These are phyloP conservation scores for Aldabrachelys gigantea DNA, from an alignment of 2,113 vertebrate species.

Conservation along the genomic window DNA sequence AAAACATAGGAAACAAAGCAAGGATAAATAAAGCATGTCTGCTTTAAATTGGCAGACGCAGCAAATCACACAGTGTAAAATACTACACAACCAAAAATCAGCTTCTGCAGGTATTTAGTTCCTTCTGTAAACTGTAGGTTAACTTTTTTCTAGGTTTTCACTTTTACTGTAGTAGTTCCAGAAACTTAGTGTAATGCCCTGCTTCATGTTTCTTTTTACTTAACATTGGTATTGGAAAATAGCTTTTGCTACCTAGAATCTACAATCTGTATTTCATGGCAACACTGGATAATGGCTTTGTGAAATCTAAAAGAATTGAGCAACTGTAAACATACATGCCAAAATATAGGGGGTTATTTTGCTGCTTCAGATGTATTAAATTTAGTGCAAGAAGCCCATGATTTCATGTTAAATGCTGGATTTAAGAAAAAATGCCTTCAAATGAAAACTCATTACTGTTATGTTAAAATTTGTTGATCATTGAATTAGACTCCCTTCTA, in stretches of 20 bases:
- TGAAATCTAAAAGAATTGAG: slow-evolving; percentile 74
- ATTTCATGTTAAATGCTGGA: slow-evolving; percentile 71
- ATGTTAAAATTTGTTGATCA: slow-evolving; percentile 76
- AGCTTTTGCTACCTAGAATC: slow-evolving; percentile 81
- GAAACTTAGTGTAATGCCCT: slow-evolving; percentile 80
- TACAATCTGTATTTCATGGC: slow-evolving; percentile 77
- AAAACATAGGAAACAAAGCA: slow-evolving; percentile 64
- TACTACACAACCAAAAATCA: slow-evolving; percentile 82
- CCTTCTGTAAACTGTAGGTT: slow-evolving; percentile 75
- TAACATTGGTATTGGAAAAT: slow-evolving; percentile 76
- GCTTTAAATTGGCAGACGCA: slow-evolving; percentile 74
- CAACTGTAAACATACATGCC: slow-evolving; percentile 79
- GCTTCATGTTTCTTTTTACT: slow-evolving; percentile 75
- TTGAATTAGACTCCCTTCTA: slow-evolving; percentile 68
- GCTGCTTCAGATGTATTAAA: slow-evolving; percentile 77
- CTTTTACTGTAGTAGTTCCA: slow-evolving; percentile 78
- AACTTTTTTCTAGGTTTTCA: slow-evolving; percentile 73
- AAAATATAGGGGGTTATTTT: slow-evolving; percentile 76
- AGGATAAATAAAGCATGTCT: slow-evolving; percentile 73
- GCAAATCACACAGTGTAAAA: slow-evolving; percentile 74
- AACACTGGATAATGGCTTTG: slow-evolving; percentile 86
- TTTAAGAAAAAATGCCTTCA: slow-evolving; percentile 69
- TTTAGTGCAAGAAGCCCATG: slow-evolving; percentile 72
- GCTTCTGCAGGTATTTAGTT: slow-evolving; percentile 81
- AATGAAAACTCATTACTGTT: slow-evolving; percentile 70